These are phyloP conservation scores for Asteroscopus sphinx DNA, from an alignment of 2,888 invertebrate species.

Conservation along the genomic window DNA sequence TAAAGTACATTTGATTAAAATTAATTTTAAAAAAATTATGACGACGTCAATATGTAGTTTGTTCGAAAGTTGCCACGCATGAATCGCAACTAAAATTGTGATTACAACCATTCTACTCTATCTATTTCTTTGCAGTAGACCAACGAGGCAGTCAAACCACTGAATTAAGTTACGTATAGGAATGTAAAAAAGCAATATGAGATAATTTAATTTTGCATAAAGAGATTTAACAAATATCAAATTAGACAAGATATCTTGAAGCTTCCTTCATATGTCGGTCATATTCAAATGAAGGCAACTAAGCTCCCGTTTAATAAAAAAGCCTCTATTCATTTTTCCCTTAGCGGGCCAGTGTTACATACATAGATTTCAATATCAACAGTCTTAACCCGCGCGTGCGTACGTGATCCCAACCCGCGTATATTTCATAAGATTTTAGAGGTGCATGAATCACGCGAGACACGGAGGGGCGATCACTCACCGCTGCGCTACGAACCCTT, in stretches of 20 bases:
- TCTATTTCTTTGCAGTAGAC: too few relatives aligned
- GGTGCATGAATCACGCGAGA: conserved; percentile 89
- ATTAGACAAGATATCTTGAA: conserved; percentile 4
- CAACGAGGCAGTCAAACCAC: too few relatives aligned
- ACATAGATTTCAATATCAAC: conserved; percentile 89
- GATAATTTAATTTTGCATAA: background rate
- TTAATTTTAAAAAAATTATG: too few relatives aligned
- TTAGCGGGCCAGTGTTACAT: conserved; percentile 81
- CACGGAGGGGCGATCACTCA: conserved; percentile 89
- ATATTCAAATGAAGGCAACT: conserved; percentile 53
- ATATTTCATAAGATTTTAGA: conserved; percentile 90
- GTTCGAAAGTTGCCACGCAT: too few relatives aligned
- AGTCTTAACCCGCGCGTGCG: conserved; percentile 86
- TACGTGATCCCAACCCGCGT: conserved; percentile 87
- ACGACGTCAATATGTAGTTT: too few relatives aligned
- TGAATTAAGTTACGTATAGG: conserved; percentile 28
- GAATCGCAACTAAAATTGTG: too few relatives aligned
- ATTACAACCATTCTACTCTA: too few relatives aligned
- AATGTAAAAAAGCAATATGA: background rate
- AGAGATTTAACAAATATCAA: background rate
- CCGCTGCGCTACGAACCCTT: conserved; percentile 81
- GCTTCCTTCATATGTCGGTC: conserved; percentile 10
- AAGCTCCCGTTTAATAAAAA: conserved; percentile 59
- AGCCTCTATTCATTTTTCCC: conserved; percentile 66
- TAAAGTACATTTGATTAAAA: too few relatives aligned